phyloP scores from a whole-genome alignment of 2,797 vertebrate genomes.

The Aselliscus stoliczkanus region DNA sequence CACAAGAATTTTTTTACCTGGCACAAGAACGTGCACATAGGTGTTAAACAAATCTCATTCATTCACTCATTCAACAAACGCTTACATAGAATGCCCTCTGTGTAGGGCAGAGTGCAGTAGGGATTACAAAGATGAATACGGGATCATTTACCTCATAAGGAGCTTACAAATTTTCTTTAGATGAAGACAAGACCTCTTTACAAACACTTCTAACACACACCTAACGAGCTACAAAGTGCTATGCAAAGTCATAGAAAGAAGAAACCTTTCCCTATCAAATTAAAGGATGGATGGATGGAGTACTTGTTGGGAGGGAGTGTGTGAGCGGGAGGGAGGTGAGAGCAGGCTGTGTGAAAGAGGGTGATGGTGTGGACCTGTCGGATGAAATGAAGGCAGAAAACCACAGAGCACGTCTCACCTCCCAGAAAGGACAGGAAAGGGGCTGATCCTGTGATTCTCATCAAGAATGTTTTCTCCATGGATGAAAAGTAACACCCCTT shows the following conservation, averaged over 20 bases:
- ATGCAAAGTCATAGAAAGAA: background rate
- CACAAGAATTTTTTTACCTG: background rate
- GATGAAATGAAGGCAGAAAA: background rate
- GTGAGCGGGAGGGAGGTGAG: accelerated
- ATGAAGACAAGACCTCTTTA: background rate
- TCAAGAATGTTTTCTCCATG: background rate
- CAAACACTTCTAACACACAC: background rate
- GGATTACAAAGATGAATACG: background rate
- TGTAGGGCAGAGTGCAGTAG: background rate
- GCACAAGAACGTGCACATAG: background rate
- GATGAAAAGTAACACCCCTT: background rate
- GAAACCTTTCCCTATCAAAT: background rate
- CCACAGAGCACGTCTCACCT: background rate
- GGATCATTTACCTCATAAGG: background rate
- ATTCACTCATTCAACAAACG: background rate
- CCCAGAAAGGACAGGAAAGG: background rate
- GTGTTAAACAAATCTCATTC: background rate
- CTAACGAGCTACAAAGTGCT: background rate
- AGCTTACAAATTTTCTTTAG: background rate
- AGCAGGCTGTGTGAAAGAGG: background rate
- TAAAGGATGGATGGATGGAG: background rate
- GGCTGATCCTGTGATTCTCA: accelerated
- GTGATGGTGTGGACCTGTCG: too few relatives aligned
- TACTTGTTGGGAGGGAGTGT: background rate
- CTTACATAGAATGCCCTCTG: background rate